Base-by-base conservation (phyloP, 2,888 invertebrate genomes). In the Tuta absoluta region DNA sequence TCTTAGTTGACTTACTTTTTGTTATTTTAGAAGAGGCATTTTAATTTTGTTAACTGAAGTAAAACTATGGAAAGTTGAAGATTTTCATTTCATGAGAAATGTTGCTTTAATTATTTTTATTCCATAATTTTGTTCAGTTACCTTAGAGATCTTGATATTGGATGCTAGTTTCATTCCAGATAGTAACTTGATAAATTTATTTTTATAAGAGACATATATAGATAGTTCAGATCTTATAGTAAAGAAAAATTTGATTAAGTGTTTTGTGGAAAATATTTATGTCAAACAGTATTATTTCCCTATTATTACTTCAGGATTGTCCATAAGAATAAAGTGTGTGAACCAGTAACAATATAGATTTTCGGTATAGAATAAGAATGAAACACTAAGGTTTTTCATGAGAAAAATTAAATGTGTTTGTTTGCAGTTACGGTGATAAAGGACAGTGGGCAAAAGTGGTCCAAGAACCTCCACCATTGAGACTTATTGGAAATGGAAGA, bases 181-280 rank as follows among this genome's bases (percentile, higher is more conserved):
- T 41, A 8, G 11, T 41, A 41, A 41, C 2, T 14, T 41, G 41
- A 41, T 14, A 41, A 41, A n/a, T n/a, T 3, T 41, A 41, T 41
- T 41, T 41, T 41, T n/a, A 28, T 14, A 14, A 12, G 12, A 28
- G 56, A n/a, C 23, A n/a, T 24, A 7, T 63, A 56, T 67, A 63
- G 67, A 1, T 8, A 41, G 5, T 14, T 41, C 41, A 14, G 8
- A 19, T 58, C n/a, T 28, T 19, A 58, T 57, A 62, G 65, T 64
- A 63, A 51, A 62, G 59, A 37, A 58, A 37, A 65, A 63, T n/a
- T 65, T 69, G 69, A 62, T 63, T 48, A 14, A 67, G 63, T 65
- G 58, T 14, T 72, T 71, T 71, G 71, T 59, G 67, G 60, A 53
- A 74, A 71, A 71, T 69, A 65, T 63, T 61, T 64, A 60, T 69